Conservation (phyloP, 1,140 invertebrate genomes). For the Whitmania pigra region DNA sequence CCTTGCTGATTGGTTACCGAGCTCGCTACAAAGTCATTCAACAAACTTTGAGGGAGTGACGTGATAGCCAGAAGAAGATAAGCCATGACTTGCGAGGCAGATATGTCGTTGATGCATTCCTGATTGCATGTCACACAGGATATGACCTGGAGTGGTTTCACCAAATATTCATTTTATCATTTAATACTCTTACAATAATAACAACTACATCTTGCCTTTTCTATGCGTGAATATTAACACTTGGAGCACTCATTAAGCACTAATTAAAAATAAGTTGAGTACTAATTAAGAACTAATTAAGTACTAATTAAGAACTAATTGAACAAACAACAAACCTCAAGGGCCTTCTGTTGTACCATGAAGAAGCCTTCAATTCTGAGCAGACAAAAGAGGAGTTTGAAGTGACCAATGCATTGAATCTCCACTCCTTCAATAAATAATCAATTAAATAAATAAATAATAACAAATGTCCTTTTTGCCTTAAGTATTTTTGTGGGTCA, state of each 20-base stretch:
- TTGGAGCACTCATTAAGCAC: no score
- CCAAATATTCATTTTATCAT: no score
- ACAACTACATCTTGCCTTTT: no score
- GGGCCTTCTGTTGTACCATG: constrained; percentile 57
- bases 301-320: neutral
- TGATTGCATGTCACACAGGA: constrained; percentile 68
- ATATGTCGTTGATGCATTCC: constrained; percentile 90
- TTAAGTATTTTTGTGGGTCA: no score
- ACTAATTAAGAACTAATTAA: no score
- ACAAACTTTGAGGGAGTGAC: constrained; percentile 49
- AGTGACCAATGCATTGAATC: constrained; percentile 91
- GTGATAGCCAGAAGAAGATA: constrained; percentile 67
- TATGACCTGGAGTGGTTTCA: constrained; percentile 49
- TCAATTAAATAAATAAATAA: no score
- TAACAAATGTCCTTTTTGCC: no score
- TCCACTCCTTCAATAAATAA: constrained; percentile 61
- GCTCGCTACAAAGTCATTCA: neutral
- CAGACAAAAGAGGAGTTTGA: constrained; percentile 75
- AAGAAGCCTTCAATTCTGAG: constrained; percentile 54
- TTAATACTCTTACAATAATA: no score
- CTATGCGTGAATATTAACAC: no score
- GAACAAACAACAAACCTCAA: constrained; percentile 41
- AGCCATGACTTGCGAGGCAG: constrained; percentile 67
- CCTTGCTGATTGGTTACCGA: no score
- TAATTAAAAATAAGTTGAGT: no score